These are phyloP conservation scores for Zosterops borbonicus DNA, from an alignment of 2,113 vertebrate species.

Conservation along the genomic window DNA sequence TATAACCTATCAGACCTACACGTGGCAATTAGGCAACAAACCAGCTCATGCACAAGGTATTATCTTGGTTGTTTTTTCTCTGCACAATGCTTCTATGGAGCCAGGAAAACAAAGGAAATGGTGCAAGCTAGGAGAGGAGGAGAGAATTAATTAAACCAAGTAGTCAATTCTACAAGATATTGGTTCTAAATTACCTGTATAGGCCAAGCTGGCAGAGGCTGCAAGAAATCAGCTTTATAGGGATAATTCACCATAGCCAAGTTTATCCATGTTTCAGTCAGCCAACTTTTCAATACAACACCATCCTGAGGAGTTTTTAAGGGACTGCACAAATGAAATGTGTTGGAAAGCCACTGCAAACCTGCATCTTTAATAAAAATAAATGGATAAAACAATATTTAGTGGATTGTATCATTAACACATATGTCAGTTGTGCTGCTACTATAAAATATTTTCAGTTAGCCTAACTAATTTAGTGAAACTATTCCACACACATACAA, in stretches of 20 bases:
- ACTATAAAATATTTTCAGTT: not conserved
- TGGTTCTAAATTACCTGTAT: constrained; percentile 79
- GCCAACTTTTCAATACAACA: constrained; percentile 83
- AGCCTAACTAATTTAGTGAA: not conserved
- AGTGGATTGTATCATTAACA: not conserved
- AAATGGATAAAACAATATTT: not conserved
- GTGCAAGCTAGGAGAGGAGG: not conserved
- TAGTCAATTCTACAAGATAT: not conserved
- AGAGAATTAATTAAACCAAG: not conserved
- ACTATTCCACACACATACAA: not conserved
- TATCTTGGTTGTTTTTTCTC: not conserved
- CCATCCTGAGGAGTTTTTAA: constrained; percentile 76
- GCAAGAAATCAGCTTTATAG: constrained; percentile 88
- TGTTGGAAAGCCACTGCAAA: constrained; percentile 84
- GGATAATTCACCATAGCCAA: constrained; percentile 97
- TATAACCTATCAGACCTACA: not conserved
- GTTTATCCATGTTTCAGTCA: constrained; percentile 92
- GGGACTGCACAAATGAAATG: constrained; percentile 82
- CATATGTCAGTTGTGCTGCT: not conserved
- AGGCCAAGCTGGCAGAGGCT: constrained; percentile 92
- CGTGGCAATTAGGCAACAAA: not conserved
- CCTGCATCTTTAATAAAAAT: constrained; percentile 75
- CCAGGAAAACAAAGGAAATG: not conserved
- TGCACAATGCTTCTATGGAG: not conserved
- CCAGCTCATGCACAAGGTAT: not conserved